These are phyloP conservation scores for Eupsilia transversa DNA, from an alignment of 2,888 invertebrate genomes.

Conservation along the genomic window DNA sequence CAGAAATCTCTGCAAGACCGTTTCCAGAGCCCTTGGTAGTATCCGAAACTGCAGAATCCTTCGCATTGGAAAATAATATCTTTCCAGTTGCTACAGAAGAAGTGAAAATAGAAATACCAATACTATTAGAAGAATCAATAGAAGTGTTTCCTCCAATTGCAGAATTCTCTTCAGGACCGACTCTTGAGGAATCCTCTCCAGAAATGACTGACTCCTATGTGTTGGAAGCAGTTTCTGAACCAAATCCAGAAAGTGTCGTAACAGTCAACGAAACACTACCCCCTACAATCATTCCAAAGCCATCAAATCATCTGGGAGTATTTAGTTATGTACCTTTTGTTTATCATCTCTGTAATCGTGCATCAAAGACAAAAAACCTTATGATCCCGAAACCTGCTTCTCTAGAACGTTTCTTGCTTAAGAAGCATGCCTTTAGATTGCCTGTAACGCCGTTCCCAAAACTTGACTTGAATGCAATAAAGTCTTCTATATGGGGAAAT, in stretches of 20 bases:
- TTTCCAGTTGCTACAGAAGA: slow-evolving; percentile 6
- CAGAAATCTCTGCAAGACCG: slow-evolving; percentile 5
- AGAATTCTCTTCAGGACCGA: background rate
- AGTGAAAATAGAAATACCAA: slow-evolving; percentile 22
- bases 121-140: slow-evolving; percentile 14
- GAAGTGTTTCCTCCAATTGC: slow-evolving; percentile 1
- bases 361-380: slow-evolving; percentile 4
- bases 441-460: slow-evolving; percentile 16
- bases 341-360: slow-evolving; percentile 13
- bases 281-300: slow-evolving; percentile 4
- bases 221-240: slow-evolving; percentile 19
- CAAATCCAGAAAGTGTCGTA: background rate
- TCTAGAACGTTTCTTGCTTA: slow-evolving; percentile 17
- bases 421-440: slow-evolving; percentile 10
- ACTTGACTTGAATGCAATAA: background rate
- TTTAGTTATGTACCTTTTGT: slow-evolving; percentile 27
- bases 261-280: slow-evolving; percentile 4
- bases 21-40: background rate
- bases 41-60: background rate
- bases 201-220: slow-evolving; percentile 1
- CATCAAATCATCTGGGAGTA: slow-evolving; percentile 6
- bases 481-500: background rate
- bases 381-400: slow-evolving; percentile 16
- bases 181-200: background rate
- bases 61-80: slow-evolving; percentile 9